Evolutionary conservation across 2,797 vertebrate genomes (phyloP).

Genomic region (Stomatorhinus walkeri): DNA sequence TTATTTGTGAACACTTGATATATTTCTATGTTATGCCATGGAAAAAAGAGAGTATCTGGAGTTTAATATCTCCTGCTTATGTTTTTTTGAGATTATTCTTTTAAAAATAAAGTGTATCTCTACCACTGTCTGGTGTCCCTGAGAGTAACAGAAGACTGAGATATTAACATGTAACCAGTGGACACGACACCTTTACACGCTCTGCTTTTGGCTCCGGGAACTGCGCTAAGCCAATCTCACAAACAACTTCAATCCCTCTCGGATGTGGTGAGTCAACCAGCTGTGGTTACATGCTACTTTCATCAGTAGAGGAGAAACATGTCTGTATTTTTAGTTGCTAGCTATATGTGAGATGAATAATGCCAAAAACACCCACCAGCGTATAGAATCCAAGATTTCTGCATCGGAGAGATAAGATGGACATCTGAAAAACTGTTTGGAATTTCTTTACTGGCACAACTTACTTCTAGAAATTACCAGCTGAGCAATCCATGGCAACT

Average conservation of each 20-base stretch:
- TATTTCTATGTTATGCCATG: neutral
- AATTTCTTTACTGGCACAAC: neutral
- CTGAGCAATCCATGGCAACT: neutral
- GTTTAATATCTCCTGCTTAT: neutral
- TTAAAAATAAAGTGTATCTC: neutral
- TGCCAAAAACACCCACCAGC: neutral
- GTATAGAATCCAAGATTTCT: neutral
- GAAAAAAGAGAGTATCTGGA: neutral
- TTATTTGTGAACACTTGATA: neutral
- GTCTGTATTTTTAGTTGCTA: neutral
- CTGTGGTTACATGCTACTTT: neutral
- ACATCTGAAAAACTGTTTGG: neutral
- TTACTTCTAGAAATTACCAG: neutral
- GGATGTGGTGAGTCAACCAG: neutral
- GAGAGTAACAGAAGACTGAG: neutral
- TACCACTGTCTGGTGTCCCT: neutral
- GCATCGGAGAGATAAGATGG: neutral
- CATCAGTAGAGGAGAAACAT: neutral
- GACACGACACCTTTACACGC: neutral
- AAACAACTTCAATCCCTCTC: neutral
- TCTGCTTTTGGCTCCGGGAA: neutral
- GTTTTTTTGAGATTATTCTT: neutral
- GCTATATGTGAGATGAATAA: neutral
- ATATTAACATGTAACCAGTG: neutral
- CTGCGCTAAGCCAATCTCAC: neutral